These are phyloP conservation scores for Trichogramma pretiosum DNA, from an alignment of 1,140 invertebrate genomes.

Conservation along the genomic window DNA sequence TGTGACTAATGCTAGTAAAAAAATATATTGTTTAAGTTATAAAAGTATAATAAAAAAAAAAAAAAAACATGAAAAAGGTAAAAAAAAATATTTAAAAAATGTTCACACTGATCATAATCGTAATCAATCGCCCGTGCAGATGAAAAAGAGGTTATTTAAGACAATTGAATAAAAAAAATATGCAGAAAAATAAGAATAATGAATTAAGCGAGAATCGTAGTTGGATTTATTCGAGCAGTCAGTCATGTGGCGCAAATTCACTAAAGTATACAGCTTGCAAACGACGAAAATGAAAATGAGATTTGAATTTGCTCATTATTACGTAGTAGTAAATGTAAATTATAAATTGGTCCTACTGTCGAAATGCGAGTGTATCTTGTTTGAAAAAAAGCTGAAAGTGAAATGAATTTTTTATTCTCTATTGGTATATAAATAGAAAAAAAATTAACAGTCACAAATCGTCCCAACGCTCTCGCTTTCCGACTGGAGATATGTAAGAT, in stretches of 20 bases:
- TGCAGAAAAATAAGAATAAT: constrained; percentile 8
- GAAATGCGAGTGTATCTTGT: no score
- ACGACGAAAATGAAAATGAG: no score
- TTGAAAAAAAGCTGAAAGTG: no score
- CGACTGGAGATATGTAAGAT: constrained; percentile 34
- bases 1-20: constrained; percentile 23
- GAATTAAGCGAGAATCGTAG: no score
- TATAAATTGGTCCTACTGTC: constrained; percentile 20
- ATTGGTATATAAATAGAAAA: constrained; percentile 12
- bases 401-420: constrained; percentile 16
- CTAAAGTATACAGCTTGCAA: no score
- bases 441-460: constrained; percentile 15
- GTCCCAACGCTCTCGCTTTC: constrained; percentile 24
- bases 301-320: no score
- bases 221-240: no score
- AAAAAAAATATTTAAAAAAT: constrained; percentile 10
- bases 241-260: no score
- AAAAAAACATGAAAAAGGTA: constrained; percentile 10
- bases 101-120: constrained; percentile 19
- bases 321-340: no score
- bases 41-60: constrained; percentile 12
- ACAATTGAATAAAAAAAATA: constrained; percentile 4
- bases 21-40: constrained; percentile 11
- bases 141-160: constrained; percentile 6
- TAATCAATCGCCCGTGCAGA: constrained; percentile 20